A percentile compares a stretch with the other conserved stretches of the same genome.
Evolutionary conservation across 2,113 vertebrate species (phyloP).

Genomic region (Onychorhynchus coronatus): DNA sequence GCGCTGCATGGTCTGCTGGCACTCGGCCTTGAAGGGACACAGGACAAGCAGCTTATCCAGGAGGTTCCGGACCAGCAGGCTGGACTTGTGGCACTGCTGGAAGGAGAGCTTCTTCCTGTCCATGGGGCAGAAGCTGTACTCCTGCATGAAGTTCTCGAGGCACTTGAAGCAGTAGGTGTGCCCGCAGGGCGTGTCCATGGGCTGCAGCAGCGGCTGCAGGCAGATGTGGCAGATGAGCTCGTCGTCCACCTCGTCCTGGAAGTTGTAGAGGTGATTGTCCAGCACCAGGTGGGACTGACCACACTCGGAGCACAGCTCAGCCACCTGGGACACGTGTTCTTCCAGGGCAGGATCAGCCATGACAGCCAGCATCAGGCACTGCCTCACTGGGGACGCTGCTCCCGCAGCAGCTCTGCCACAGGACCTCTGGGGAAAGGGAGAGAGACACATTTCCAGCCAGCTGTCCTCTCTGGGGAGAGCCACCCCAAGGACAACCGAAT

Average conservation of each 20-base stretch:
- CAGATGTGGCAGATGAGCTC: slow-evolving; percentile 91
- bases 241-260: slow-evolving; percentile 90
- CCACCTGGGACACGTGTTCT: neutral
- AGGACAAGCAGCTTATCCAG: slow-evolving; percentile 85
- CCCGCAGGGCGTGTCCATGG: slow-evolving; percentile 91
- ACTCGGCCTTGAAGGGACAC: slow-evolving; percentile 82
- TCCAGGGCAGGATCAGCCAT: slow-evolving; percentile 72
- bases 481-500: neutral
- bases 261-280: slow-evolving; percentile 90
- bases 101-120: slow-evolving; percentile 85
- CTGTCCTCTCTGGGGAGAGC: neutral
- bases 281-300: slow-evolving; percentile 82
- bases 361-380: neutral
- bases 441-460: neutral
- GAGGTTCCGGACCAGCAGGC: slow-evolving; percentile 87
- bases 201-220: slow-evolving; percentile 86
- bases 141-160: slow-evolving; percentile 88
- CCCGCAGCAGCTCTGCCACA: neutral
- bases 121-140: slow-evolving; percentile 89
- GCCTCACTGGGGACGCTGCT: neutral
- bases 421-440: neutral
- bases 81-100: slow-evolving; percentile 86
- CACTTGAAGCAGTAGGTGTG: slow-evolving; percentile 90
- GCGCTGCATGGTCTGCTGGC: slow-evolving; percentile 85
- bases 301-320: slow-evolving; percentile 83